Conservation (phyloP, 2,113 vertebrate species). For the Gila orcuttii region DNA sequence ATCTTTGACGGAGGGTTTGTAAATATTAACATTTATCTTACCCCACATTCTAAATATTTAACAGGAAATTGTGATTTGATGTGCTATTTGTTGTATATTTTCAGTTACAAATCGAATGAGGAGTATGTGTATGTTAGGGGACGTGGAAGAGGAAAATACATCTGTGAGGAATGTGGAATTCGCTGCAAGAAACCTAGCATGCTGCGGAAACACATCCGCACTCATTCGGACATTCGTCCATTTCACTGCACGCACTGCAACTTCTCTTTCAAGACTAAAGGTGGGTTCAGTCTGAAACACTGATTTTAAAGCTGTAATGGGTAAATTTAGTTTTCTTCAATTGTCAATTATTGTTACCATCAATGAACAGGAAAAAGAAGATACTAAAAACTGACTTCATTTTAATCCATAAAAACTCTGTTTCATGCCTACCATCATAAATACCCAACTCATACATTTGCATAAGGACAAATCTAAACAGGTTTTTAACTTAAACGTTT, state of each 20-base stretch:
- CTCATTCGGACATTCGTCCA: constrained; percentile 94
- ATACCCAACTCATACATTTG: not conserved
- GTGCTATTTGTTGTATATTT: not conserved
- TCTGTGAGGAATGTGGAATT: constrained; percentile 98
- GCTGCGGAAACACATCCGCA: constrained; percentile 98
- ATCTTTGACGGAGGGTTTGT: constrained; percentile 98
- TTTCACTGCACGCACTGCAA: constrained; percentile 97
- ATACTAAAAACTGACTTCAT: not conserved
- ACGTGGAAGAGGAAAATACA: constrained; percentile 95
- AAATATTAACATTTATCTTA: not conserved
- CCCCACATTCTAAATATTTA: not conserved
- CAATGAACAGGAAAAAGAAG: not conserved
- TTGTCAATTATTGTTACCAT: not conserved
- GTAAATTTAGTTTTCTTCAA: not conserved
- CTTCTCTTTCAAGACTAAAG: constrained; percentile 99
- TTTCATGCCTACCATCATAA: not conserved
- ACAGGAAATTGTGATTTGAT: not conserved
- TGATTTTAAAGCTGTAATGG: not conserved
- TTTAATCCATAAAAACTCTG: not conserved
- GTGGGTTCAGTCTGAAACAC: constrained; percentile 67
- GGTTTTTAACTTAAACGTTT: not conserved
- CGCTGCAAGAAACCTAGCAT: constrained; percentile 99
- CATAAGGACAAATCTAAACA: not conserved
- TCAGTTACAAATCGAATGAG: constrained; percentile 96
- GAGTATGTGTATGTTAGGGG: constrained; percentile 98